Percentiles rank a stretch among this genome's conserved stretches.
Evolutionary conservation across 2,888 invertebrate genomes (phyloP).

Genomic region (Desoria tigrina): DNA sequence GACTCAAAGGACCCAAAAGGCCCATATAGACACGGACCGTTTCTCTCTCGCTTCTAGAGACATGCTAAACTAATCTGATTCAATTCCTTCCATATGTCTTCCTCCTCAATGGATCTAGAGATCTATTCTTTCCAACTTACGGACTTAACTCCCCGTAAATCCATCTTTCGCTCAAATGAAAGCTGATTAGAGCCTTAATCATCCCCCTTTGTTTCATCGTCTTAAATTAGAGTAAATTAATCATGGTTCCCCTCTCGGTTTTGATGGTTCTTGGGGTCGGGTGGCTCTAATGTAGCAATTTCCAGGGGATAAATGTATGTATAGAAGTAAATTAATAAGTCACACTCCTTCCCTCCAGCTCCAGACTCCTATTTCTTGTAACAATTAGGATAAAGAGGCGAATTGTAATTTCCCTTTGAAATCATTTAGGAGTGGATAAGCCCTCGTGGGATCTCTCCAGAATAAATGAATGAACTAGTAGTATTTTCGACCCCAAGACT

Average conservation of each 20-base stretch:
- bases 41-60: constrained; percentile 9
- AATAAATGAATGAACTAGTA: constrained; percentile 5
- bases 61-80: constrained; percentile 10
- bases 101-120: not conserved
- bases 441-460: not conserved
- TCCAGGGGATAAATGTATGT: too few species aligned
- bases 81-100: not conserved
- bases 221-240: not conserved
- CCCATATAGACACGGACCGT: not conserved
- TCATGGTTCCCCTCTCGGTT: not conserved
- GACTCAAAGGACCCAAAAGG: constrained; percentile 8
- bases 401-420: not conserved
- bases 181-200: constrained; percentile 9
- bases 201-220: constrained; percentile 3
- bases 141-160: not conserved
- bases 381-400: too few species aligned
- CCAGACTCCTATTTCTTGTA: too few species aligned
- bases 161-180: constrained; percentile 9
- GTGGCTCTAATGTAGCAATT: not conserved
- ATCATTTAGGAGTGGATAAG: not conserved
- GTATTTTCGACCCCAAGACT: too few species aligned
- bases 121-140: constrained; percentile 1
- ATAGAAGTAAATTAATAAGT: too few species aligned
- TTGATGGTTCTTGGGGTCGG: not conserved
- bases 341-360: too few species aligned